Evolutionary conservation across 2,113 vertebrate species (phyloP).

Genomic region (Mastomys natalensis): DNA sequence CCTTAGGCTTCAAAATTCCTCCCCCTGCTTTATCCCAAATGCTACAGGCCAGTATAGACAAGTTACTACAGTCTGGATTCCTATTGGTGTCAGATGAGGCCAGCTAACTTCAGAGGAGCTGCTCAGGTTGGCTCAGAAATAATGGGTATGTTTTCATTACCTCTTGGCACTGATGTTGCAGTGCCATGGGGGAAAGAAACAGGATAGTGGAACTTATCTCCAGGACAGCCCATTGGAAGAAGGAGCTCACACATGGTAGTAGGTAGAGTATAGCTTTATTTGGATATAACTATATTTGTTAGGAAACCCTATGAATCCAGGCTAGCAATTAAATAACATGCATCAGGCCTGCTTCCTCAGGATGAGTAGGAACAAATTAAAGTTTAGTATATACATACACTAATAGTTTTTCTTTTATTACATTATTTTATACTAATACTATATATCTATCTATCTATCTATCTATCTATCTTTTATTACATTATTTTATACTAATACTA

Average conservation of each 20-base stretch:
- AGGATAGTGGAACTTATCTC: background rate
- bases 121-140: background rate
- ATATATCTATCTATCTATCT: too few species aligned
- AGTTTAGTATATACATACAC: background rate
- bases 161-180: background rate
- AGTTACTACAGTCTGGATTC: background rate
- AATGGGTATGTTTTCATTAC: background rate
- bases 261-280: background rate
- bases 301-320: background rate
- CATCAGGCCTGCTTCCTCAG: background rate
- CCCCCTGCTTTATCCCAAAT: background rate
- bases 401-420: background rate
- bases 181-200: background rate
- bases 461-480: too few species aligned
- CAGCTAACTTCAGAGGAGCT: background rate
- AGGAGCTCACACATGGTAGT: background rate
- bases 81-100: background rate
- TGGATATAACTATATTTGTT: background rate
- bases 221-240: background rate
- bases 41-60: background rate
- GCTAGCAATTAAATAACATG: background rate
- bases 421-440: background rate
- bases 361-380: background rate
- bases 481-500: too few species aligned
- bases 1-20: background rate